A percentile compares a stretch with the other conserved stretches of the same genome.
Evolutionary conservation across 2,797 vertebrate species (phyloP).

Genomic region (Bovichtus diacanthus): DNA sequence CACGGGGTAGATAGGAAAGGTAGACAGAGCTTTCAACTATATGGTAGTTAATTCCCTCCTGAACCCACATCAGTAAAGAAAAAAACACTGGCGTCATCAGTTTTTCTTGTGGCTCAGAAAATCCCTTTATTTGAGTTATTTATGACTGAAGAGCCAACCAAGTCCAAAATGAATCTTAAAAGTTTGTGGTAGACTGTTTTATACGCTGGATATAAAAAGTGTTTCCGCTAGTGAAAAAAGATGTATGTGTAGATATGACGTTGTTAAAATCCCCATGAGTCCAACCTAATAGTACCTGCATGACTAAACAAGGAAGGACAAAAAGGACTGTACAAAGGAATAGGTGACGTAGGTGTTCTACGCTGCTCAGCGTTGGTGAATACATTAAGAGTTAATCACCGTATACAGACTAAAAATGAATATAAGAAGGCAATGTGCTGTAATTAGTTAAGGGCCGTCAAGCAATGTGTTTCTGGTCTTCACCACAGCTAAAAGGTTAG

Average conservation of each 20-base stretch:
- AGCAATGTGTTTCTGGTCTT: conserved; percentile 20
- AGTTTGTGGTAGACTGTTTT: conserved; percentile 32
- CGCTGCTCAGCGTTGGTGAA: conserved; percentile 9
- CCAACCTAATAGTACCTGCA: background rate
- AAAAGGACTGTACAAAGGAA: conserved; percentile 3
- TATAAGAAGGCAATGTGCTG: conserved; percentile 21
- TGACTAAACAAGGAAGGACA: conserved; percentile 10
- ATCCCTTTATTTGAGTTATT: conserved; percentile 51
- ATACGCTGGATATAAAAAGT: conserved; percentile 22
- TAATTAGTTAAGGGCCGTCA: conserved; percentile 50
- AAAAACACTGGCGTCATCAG: conserved; percentile 1
- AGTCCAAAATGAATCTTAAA: conserved; percentile 27
- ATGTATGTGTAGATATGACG: conserved; percentile 8
- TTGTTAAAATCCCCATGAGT: conserved; percentile 20
- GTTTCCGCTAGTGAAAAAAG: background rate
- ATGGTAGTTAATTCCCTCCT: background rate
- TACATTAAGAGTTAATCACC: conserved; percentile 39
- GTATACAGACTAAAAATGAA: conserved; percentile 22
- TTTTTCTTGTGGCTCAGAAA: conserved; percentile 15
- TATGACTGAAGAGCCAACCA: conserved; percentile 36
- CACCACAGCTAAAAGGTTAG: conserved; percentile 22
- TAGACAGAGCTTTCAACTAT: background rate
- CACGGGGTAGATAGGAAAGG: background rate
- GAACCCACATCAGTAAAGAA: conserved; percentile 9
- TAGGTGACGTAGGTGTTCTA: background rate